A percentile compares a stretch with the other conserved stretches of the same genome.
These are phyloP conservation scores for Neocloeon triangulifer DNA, from an alignment of 1,140 invertebrate species.

Conservation along the genomic window DNA sequence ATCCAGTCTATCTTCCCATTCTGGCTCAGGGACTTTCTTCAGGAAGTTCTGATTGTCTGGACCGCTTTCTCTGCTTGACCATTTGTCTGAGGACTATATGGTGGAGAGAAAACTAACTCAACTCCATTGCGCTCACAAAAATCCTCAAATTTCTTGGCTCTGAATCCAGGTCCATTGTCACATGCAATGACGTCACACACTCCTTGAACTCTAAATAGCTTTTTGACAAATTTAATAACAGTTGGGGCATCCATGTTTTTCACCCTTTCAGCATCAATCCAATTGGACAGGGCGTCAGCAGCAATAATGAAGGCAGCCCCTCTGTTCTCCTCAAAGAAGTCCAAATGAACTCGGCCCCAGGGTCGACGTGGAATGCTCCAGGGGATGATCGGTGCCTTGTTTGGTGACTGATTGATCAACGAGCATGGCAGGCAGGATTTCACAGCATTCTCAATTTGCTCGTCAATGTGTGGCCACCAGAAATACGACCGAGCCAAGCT, in stretches of 20 bases:
- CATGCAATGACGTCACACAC: conserved; percentile 13
- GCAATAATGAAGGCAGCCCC: conserved; percentile 12
- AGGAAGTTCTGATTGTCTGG: conserved; percentile 10
- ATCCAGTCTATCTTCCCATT: too few relatives aligned
- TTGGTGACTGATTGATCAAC: neutral
- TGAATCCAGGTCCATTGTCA: conserved; percentile 14
- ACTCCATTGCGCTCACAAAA: conserved; percentile 14
- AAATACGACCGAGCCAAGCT: neutral
- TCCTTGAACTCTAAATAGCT: conserved; percentile 11
- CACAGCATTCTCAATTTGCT: conserved; percentile 13
- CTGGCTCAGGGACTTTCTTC: too few relatives aligned
- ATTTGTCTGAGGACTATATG: conserved; percentile 16
- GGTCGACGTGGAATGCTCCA: conserved; percentile 10
- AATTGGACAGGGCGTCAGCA: conserved; percentile 15
- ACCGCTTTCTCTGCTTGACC: conserved; percentile 14
- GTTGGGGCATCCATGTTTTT: conserved; percentile 7
- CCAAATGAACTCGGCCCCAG: conserved; percentile 14
- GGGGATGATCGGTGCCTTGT: conserved; percentile 7
- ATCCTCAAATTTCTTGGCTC: conserved; percentile 11
- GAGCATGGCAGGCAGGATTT: conserved; percentile 12
- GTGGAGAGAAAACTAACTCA: conserved; percentile 12
- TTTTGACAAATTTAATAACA: conserved; percentile 5
- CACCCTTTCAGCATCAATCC: conserved; percentile 10
- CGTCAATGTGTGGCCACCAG: conserved; percentile 9
- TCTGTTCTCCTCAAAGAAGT: conserved; percentile 14